Conservation (phyloP, 1,140 invertebrate species). For the Cydia splendana region DNA sequence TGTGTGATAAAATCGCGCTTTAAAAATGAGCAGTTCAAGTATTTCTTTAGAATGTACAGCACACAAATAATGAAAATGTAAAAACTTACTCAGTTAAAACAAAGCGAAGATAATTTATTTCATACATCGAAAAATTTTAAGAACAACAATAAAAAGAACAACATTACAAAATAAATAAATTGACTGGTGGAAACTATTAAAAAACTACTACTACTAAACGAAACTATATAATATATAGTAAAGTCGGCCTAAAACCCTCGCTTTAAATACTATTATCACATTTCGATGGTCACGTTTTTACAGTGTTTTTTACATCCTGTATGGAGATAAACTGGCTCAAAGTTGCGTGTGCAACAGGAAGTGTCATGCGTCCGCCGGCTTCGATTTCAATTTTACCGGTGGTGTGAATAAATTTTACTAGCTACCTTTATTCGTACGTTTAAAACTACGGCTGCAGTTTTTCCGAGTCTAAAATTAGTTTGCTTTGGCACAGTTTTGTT, state of each 20-base stretch:
- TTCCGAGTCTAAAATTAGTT: background rate
- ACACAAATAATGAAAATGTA: too few relatives aligned
- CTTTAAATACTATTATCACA: background rate
- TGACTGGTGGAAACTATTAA: background rate
- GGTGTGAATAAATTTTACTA: conserved; percentile 11
- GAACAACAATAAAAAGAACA: too few relatives aligned
- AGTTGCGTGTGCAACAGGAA: conserved; percentile 20
- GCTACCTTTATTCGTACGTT: conserved; percentile 1
- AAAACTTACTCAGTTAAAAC: too few relatives aligned
- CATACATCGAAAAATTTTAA: too few relatives aligned
- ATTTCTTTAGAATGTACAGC: too few relatives aligned
- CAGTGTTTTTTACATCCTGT: conserved; percentile 15
- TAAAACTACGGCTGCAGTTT: conserved; percentile 7
- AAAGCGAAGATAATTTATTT: too few relatives aligned
- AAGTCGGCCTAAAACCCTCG: background rate
- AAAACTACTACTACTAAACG: too few relatives aligned
- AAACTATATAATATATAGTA: too few relatives aligned
- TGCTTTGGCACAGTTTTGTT: background rate
- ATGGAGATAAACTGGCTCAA: conserved; percentile 21
- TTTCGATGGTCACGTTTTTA: background rate
- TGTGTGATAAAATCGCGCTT: too few relatives aligned
- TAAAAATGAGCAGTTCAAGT: too few relatives aligned
- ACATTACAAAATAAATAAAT: too few relatives aligned
- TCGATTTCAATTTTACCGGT: conserved; percentile 19
- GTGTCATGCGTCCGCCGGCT: conserved; percentile 1